These are phyloP conservation scores for Bombus superbus DNA, from an alignment of 1,140 invertebrate genomes.

Conservation along the genomic window DNA sequence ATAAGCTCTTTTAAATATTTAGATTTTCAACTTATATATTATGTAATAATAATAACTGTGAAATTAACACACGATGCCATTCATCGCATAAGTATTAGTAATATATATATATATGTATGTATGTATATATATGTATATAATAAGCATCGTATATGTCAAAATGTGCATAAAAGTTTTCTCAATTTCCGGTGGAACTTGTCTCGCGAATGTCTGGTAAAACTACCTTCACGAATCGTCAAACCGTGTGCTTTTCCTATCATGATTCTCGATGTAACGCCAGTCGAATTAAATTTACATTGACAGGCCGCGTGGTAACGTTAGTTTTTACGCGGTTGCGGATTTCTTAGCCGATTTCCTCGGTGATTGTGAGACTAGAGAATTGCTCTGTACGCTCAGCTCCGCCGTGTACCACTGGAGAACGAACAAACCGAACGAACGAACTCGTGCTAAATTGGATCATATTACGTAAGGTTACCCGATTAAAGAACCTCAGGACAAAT, in stretches of 20 bases:
- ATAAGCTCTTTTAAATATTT: not conserved
- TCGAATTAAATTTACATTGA: conserved; percentile 9
- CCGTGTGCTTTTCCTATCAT: not conserved
- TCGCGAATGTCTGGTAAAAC: not conserved
- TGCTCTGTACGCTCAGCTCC: not conserved
- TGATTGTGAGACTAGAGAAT: conserved; percentile 52
- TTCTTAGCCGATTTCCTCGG: conserved; percentile 54
- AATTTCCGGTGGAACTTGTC: not conserved
- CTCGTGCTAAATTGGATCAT: conserved; percentile 66
- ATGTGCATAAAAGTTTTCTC: no score
- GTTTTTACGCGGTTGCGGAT: conserved; percentile 35
- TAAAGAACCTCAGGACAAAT: conserved; percentile 69
- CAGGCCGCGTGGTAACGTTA: conserved; percentile 1
- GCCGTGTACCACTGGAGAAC: conserved; percentile 55
- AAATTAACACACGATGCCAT: not conserved
- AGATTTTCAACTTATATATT: not conserved
- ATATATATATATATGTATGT: no score
- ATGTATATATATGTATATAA: no score
- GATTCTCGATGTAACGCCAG: not conserved
- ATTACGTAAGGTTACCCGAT: conserved; percentile 65
- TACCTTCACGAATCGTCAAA: not conserved
- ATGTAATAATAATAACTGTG: not conserved
- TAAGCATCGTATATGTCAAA: no score
- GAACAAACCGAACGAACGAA: conserved; percentile 52
- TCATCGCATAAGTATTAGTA: not conserved